A percentile compares a stretch with the other conserved stretches of the same genome.
Conservation (phyloP, 2,888 invertebrate genomes). For the Cryptus armator region DNA sequence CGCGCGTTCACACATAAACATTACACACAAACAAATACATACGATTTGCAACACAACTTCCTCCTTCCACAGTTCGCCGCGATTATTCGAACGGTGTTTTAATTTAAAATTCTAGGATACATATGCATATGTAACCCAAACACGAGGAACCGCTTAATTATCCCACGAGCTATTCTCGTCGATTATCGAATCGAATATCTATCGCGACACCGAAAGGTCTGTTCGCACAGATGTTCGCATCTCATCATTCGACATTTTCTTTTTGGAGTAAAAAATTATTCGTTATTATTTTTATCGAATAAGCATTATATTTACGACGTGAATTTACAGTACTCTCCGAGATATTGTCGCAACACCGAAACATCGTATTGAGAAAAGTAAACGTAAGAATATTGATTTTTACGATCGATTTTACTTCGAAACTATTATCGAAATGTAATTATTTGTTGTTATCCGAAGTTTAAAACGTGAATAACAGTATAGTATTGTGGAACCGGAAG, state of each 20-base stretch:
- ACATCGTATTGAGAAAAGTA: background rate
- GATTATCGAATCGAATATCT: constrained; percentile 29
- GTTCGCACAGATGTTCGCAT: constrained; percentile 1
- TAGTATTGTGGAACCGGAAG: constrained; percentile 18
- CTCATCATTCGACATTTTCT: constrained; percentile 51
- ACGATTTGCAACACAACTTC: constrained; percentile 23
- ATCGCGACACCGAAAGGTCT: background rate
- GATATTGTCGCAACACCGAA: too few relatives aligned
- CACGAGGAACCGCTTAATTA: constrained; percentile 14
- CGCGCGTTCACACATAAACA: background rate
- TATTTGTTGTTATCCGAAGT: background rate
- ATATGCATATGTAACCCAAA: background rate
- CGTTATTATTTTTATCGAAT: background rate
- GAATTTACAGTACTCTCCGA: background rate
- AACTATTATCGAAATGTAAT: background rate
- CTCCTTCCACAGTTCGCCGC: background rate
- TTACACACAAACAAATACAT: background rate
- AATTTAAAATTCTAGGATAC: constrained; percentile 12
- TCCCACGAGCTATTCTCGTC: constrained; percentile 16
- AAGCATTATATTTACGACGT: background rate
- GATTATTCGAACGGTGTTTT: constrained; percentile 32
- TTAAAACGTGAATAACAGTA: constrained; percentile 14
- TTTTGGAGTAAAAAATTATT: too few relatives aligned
- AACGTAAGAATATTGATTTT: too few relatives aligned
- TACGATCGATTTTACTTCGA: background rate